Base-by-base conservation (phyloP, 2,113 vertebrate species). In the Paralichthys olivaceus region DNA sequence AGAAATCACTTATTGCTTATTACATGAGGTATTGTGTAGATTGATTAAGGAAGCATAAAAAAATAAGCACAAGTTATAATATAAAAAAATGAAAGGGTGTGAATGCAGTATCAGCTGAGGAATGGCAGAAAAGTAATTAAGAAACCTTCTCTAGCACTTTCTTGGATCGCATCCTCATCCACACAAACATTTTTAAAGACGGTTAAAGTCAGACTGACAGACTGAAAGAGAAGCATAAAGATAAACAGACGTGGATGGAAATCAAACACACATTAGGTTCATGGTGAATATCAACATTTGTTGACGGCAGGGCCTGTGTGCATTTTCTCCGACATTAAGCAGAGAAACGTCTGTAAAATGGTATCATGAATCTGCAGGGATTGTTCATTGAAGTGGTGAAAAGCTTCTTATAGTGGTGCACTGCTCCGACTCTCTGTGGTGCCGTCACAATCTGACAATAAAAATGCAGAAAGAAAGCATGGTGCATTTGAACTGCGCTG, bases 361-460 rank as follows among this genome's bases (percentile, higher is more conserved):
- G 62, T 63, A 68, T 69, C 60, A 22, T 62, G 68, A 82, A 80
- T 83, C 68, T 65, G 57, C 45, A 68, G 69, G 74, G 76, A 77
- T 61, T 66, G 64, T 61, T 83, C 54, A 72, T 29, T 84, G 71
- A 85, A 83, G 83, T 84, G 47, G 43, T 47, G 72, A 57, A 84
- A 84, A 80, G 68, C 74, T 25, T 65, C 45, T 76, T 37, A 23
- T 15, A 8, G 73, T 17, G 55, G 22, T 4, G 23, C 62, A 20
- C 29, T 1, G 37, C 69, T 67, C 69, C 56, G 63, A 51, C 34
- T 75, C 69, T 80, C 69, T 20, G 17, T 60, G 78, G 55, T 72
- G 59, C 72, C n/a, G 32, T 73, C 59, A 28, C n/a, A 66, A 43
- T 68, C n/a, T 75, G 9, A 69, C 15, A 17, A 72, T 43, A 67